These are phyloP conservation scores for Sternarchorhynchus goeldii DNA, from an alignment of 2,797 vertebrate genomes.

Conservation along the genomic window DNA sequence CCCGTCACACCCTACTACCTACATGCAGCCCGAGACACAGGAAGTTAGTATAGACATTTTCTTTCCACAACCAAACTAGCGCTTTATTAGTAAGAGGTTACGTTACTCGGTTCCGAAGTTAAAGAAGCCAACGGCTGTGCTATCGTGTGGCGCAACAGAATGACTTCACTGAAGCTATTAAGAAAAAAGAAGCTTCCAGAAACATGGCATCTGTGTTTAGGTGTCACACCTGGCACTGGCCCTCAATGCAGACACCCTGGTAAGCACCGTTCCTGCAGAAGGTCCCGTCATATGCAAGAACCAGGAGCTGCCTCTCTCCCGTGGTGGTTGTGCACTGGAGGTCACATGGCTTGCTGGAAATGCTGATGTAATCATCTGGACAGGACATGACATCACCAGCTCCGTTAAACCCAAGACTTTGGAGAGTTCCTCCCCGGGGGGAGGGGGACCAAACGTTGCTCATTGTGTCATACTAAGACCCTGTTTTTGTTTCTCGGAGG, in stretches of 20 bases:
- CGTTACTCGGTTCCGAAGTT: not conserved
- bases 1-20: slow-evolving; percentile 88
- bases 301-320: slow-evolving; percentile 86
- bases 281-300: slow-evolving; percentile 86
- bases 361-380: slow-evolving; percentile 90
- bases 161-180: too few species aligned
- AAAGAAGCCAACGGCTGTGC: not conserved
- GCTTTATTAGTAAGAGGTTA: not conserved
- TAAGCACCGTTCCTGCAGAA: slow-evolving; percentile 82
- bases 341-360: slow-evolving; percentile 91
- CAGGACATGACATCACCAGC: slow-evolving; percentile 56
- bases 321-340: slow-evolving; percentile 86
- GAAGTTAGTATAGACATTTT: not conserved
- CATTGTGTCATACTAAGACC: slow-evolving; percentile 43
- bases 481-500: slow-evolving; percentile 36
- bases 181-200: not conserved
- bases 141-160: not conserved
- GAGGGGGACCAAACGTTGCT: slow-evolving; percentile 33
- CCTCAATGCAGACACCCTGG: slow-evolving; percentile 87
- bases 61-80: not conserved
- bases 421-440: slow-evolving; percentile 34
- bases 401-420: slow-evolving; percentile 38
- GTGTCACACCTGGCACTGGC: slow-evolving; percentile 83
- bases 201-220: not conserved
- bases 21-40: slow-evolving; percentile 53